Base-by-base conservation (phyloP, 2,888 invertebrate species). In the Elysia crispata region DNA sequence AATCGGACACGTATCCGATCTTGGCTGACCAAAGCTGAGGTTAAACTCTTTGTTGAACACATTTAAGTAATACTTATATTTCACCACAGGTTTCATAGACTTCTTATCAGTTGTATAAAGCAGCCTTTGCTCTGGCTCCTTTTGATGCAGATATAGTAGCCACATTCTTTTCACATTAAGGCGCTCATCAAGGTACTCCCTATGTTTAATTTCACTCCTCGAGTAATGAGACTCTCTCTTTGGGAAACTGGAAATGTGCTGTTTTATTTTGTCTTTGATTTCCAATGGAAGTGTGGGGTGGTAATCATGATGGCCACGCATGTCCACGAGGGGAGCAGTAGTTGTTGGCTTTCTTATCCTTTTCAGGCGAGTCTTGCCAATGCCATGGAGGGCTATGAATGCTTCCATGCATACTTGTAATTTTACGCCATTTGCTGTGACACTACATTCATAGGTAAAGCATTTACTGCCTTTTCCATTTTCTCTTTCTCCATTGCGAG, bases 11-110 rank as follows among this genome's bases (percentile, higher is more conserved):
- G 76, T 81, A 76, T 79, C 81, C 25, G 81, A 62, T 30, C 81
- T 73, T 72, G 81, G 81, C 76, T 75, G 69, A 15, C 81, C 76
- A 70, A 81, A 81, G 31, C 79, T 76, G 33, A 76, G 49, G 75
- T 78, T 78, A 25, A 81, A 81, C 54, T 78, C 78, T 69, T 64
- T 57, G 50, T 76, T 54, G 49, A 79, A 81, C 49, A 81, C 66
- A n/a, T 76, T 57, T n/a, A 33, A 41, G 76, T 76, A 79, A 25
- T 49, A 75, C 60, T 76, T 76, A n/a, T 75, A 62, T 75, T 81
- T 81, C n/a, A 76, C 76, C 30, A 50, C 57, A 25, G 81, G 77
- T 25, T 57, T 30, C 28, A 50, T 66, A 66, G 73, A 50, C 76
- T 78, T 60, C 72, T 60, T 81, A 30, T 57, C 54, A 50, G 54